A percentile compares a stretch with the other conserved stretches of the same genome.
These are phyloP conservation scores for Lasiommata megera DNA, from an alignment of 2,888 invertebrate genomes.

Conservation along the genomic window DNA sequence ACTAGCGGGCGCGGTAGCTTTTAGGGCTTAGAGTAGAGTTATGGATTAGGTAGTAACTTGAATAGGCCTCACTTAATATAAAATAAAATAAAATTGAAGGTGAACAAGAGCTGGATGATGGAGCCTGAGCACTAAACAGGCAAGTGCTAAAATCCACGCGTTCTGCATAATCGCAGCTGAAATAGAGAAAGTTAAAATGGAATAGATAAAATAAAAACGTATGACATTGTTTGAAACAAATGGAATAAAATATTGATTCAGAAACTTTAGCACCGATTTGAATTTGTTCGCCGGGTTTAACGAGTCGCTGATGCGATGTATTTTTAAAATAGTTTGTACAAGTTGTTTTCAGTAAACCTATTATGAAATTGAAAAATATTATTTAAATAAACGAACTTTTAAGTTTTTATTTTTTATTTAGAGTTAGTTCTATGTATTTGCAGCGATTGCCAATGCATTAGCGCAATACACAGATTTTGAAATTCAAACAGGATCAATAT, in stretches of 20 bases:
- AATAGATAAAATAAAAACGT: constrained; percentile 15
- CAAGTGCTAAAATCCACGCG: neutral
- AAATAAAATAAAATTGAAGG: too few species aligned
- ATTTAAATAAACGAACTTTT: too few species aligned
- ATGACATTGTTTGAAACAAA: constrained; percentile 17
- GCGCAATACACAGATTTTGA: too few species aligned
- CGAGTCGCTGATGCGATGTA: constrained; percentile 5
- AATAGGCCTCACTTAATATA: too few species aligned
- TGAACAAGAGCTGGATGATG: neutral
- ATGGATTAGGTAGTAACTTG: too few species aligned
- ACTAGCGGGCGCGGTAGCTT: too few species aligned
- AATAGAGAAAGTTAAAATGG: constrained; percentile 11
- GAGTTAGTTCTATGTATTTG: too few species aligned
- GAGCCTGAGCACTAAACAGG: too few species aligned
- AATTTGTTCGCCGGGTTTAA: constrained; percentile 12
- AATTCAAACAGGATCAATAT: too few species aligned
- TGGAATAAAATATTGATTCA: constrained; percentile 25
- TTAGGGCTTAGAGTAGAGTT: too few species aligned
- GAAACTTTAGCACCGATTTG: constrained; percentile 13
- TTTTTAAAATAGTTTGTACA: neutral
- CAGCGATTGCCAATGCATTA: too few species aligned
- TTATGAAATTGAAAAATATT: neutral
- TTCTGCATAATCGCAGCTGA: neutral
- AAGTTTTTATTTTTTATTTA: too few species aligned
- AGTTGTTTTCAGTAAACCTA: neutral